Base-by-base conservation (phyloP, 2,113 vertebrate species). In the Brachypteracias leptosomus region DNA sequence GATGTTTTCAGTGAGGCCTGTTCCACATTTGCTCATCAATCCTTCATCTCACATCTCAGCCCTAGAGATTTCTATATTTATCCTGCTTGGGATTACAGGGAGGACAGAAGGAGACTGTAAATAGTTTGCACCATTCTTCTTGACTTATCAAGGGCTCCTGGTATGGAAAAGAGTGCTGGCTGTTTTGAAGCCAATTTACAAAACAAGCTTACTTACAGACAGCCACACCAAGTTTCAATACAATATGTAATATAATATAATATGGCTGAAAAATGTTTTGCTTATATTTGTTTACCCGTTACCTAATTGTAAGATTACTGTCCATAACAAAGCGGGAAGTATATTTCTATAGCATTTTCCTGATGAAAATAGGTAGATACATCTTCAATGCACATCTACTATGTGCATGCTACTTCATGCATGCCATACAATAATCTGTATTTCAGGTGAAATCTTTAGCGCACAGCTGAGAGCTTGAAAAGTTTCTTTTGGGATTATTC, bases 61-160 rank as follows among this genome's bases (percentile, higher is more conserved):
- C 84, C 74, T 71, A 87, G 47, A 94, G 47, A 72, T 55, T 70
- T 91, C 89, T 82, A 16, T 82, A 79, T 88, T 91, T 94, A 66
- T 92, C 70, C 87, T 95, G 22, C 52, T 58, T 83, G 51, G 54
- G 57, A 78, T 73, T 94, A 92, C 80, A 87, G 20, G 17, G 49
- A 89, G 54, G 71, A 70, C 10, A 66, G 80, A 68, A 87, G 78
- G 19, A 89, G 29, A 78, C 74, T 73, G 29, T n/a, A 85, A 88
- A 83, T 35, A 91, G 40, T 72, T 89, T 81, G 52, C 47, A 74
- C 42, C 26, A 28, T 84, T 84, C 63, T 80, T 65, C 54, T 89
- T 85, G 74, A 85, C 13, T 91, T 88, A 49, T 55, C 62, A 73
- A 73, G 76, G 40, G 36, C 42, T 88, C 91, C 62, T 89, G 51